These are phyloP conservation scores for Andrena flavipes DNA, from an alignment of 2,888 invertebrate species.

Conservation along the genomic window DNA sequence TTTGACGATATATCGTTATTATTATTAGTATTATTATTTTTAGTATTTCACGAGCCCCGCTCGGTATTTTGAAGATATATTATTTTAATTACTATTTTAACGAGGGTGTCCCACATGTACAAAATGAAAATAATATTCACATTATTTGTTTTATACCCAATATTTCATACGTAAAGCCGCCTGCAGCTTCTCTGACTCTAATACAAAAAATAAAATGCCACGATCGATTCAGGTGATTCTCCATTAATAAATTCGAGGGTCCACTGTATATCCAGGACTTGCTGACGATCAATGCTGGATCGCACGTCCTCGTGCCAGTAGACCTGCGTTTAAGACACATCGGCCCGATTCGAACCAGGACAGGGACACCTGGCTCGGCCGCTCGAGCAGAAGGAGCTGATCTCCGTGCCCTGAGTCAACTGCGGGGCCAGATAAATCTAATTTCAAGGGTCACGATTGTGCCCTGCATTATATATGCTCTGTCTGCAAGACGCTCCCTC, in stretches of 20 bases:
- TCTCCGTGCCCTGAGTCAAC: slow-evolving; percentile 70
- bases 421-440: slow-evolving; percentile 72
- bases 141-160: too few relatives aligned
- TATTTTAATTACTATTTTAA: too few relatives aligned
- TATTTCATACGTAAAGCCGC: too few relatives aligned
- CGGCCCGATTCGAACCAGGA: slow-evolving; percentile 40
- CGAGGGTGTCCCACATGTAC: too few relatives aligned
- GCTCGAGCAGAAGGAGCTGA: slow-evolving; percentile 60
- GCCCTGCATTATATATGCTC: slow-evolving; percentile 78
- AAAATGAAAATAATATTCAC: too few relatives aligned
- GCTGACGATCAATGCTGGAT: slow-evolving; percentile 7
- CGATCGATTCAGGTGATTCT: too few relatives aligned
- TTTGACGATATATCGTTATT: too few relatives aligned
- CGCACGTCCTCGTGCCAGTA: not conserved
- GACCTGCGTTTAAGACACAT: slow-evolving; percentile 9
- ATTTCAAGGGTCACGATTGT: slow-evolving; percentile 77
- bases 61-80: too few relatives aligned
- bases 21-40: too few relatives aligned
- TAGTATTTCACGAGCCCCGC: too few relatives aligned
- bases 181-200: too few relatives aligned
- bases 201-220: too few relatives aligned
- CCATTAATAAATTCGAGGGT: not conserved
- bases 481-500: slow-evolving; percentile 61
- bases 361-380: slow-evolving; percentile 25
- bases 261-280: not conserved